A percentile compares a stretch with the other conserved stretches of the same genome.
Evolutionary conservation across 2,888 invertebrate species (phyloP).

Genomic region (Diarsia dahlii): DNA sequence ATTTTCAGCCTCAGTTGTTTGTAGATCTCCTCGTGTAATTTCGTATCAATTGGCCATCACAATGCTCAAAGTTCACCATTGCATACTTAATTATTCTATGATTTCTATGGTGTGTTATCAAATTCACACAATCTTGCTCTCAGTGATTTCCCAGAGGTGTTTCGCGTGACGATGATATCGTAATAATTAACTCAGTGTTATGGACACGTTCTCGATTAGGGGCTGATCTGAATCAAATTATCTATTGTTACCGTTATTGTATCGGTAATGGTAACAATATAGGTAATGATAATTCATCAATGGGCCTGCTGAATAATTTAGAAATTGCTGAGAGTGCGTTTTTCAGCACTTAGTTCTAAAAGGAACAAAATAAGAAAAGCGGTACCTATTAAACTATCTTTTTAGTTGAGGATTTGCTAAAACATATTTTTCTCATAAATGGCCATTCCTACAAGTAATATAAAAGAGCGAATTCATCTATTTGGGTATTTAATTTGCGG

Average conservation of each 20-base stretch:
- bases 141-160: slow-evolving; percentile 47
- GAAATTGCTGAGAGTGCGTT: neutral
- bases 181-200: slow-evolving; percentile 45
- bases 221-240: slow-evolving; percentile 24
- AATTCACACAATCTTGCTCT: slow-evolving; percentile 5
- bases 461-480: slow-evolving; percentile 64
- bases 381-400: slow-evolving; percentile 1
- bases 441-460: slow-evolving; percentile 34
- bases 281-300: neutral
- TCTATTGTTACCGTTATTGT: slow-evolving; percentile 10
- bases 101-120: neutral
- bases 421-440: slow-evolving; percentile 37
- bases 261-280: neutral
- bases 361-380: neutral
- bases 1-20: neutral
- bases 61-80: too few species aligned
- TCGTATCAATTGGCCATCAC: too few species aligned
- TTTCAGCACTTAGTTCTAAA: neutral
- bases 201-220: too few species aligned
- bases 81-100: neutral
- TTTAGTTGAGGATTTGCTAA: slow-evolving; percentile 12
- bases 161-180: slow-evolving; percentile 27
- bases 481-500: slow-evolving; percentile 76
- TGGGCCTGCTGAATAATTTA: neutral
- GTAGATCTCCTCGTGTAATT: too few species aligned